phyloP scores from a whole-genome alignment of 1,140 invertebrate species.

The Drosophila parabipectinata region DNA sequence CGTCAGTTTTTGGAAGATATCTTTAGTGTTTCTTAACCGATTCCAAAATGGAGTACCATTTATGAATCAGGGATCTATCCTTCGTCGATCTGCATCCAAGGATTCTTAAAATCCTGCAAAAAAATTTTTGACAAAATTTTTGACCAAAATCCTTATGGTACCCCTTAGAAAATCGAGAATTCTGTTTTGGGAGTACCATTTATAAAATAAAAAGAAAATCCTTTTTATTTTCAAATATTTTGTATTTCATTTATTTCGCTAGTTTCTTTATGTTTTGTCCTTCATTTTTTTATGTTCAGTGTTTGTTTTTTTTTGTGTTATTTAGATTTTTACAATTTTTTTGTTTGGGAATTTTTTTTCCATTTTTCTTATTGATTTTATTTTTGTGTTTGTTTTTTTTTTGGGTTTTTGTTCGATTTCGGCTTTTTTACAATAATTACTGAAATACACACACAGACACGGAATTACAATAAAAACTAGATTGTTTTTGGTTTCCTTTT shows the following conservation, averaged over 20 bases:
- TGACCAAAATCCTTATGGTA: too few species aligned
- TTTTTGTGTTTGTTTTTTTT: slow-evolving; percentile 39
- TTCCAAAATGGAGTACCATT: too few species aligned
- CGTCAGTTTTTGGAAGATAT: too few species aligned
- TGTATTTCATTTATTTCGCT: slow-evolving; percentile 80
- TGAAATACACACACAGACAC: slow-evolving; percentile 82
- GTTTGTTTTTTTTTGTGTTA: slow-evolving; percentile 49
- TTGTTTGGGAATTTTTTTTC: slow-evolving; percentile 40
- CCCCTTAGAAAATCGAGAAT: too few species aligned
- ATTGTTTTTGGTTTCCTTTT: slow-evolving; percentile 54
- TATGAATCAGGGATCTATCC: too few species aligned
- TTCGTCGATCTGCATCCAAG: too few species aligned
- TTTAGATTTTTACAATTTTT: slow-evolving; percentile 63
- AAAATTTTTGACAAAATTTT: too few species aligned
- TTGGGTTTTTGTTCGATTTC: slow-evolving; percentile 1
- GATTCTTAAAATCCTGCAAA: too few species aligned
- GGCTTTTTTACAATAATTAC: slow-evolving; percentile 75
- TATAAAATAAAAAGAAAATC: too few species aligned
- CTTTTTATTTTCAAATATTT: slow-evolving; percentile 70
- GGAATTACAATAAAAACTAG: slow-evolving; percentile 83
- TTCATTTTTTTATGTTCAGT: slow-evolving; percentile 65
- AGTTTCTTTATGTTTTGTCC: slow-evolving; percentile 72
- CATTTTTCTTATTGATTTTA: slow-evolving; percentile 54
- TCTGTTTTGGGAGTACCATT: too few species aligned
- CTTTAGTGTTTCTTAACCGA: too few species aligned